Conservation (phyloP, 2,113 vertebrate genomes). For the Xiphophorus hellerii region DNA sequence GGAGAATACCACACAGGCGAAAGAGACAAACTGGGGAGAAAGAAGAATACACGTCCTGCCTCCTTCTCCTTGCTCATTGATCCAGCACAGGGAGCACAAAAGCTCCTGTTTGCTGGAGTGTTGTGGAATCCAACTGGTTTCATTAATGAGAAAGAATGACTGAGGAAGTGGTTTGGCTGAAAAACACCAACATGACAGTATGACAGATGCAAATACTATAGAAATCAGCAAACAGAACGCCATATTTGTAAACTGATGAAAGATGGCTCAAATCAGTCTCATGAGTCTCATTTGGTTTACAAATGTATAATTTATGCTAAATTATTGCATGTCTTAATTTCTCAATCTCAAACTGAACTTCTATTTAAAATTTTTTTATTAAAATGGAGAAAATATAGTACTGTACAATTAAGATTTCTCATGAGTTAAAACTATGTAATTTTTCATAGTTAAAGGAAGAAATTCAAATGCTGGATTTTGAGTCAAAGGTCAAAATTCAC, state of each 20-base stretch:
- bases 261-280: neutral
- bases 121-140: conserved; percentile 54
- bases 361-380: too few species aligned
- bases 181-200: conserved; percentile 1
- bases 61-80: conserved; percentile 73
- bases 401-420: too few species aligned
- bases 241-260: neutral
- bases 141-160: conserved; percentile 39
- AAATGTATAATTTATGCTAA: too few species aligned
- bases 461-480: conserved; percentile 20
- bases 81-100: conserved; percentile 76
- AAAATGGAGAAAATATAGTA: too few species aligned
- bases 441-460: too few species aligned
- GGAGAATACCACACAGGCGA: conserved; percentile 64
- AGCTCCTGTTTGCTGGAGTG: conserved; percentile 67
- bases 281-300: too few species aligned
- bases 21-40: conserved; percentile 62
- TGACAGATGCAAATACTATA: neutral
- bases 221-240: too few species aligned
- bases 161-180: conserved; percentile 25
- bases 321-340: too few species aligned
- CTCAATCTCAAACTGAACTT: too few species aligned
- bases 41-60: conserved; percentile 61
- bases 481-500: neutral
- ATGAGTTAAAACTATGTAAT: too few species aligned